Evolutionary conservation across 2,797 vertebrate species (phyloP), one percentile per base, ranked within the genome.

Genomic region (Taenioides sp.): DNA sequence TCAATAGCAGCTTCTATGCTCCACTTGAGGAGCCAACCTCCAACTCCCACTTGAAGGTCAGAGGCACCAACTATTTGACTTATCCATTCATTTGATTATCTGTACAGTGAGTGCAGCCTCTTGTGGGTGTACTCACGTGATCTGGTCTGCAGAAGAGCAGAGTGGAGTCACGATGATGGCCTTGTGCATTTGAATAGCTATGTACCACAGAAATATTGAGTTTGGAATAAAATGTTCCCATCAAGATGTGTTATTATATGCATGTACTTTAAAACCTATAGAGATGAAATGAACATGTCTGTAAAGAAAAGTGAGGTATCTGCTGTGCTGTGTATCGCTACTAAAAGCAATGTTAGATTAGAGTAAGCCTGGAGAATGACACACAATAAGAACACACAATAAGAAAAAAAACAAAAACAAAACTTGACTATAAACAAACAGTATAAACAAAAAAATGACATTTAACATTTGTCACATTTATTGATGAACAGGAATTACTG

Each of bases 61-160:
- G 10, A 14, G n/a, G 61, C 27, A 61, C 27, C 3, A n/a, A 61
- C 17, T 37, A 11, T 20, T 28, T 59, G 28, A 4, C 27, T n/a
- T 37, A 62, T n/a, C 28, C 60, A 37, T 62, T 62, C 37, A 34
- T 62, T 63, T 5, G 34, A 63, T 63, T 22, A 43, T 63, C 23
- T 40, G 31, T 63, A 43, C 31, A 22, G 60, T 40, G 6, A 18
- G 17, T 43, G 34, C 11, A 61, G 59, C 7, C 59, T 61, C 7
- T 20, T 61, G 12, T 14, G 17, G 5, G 14, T 10, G 16, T 3
- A 25, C 16, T 23, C 14, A 27, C 0, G 57, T 28, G 25, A 3
- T 25, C 5, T 7, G 4, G 58, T 12, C 22, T 18, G 0, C 60
- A 62, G 1, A n/a, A 10, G 18, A 1, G 20, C 31, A 11, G 18